These are phyloP conservation scores for Papilio polyxenes DNA, from an alignment of 1,140 invertebrate species.

Conservation along the genomic window DNA sequence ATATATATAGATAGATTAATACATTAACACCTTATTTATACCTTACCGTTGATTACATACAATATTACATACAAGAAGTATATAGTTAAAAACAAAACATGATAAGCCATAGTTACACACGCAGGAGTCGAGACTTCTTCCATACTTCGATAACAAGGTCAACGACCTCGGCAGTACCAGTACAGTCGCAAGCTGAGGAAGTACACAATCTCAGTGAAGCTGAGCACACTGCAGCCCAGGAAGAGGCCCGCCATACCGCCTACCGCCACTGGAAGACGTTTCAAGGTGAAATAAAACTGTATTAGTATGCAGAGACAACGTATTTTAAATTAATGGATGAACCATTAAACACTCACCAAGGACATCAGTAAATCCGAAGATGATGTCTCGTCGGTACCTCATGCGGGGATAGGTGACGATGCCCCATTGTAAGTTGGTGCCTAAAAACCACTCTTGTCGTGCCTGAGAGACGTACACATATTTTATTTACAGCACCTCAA, in stretches of 20 bases:
- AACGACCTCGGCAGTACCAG: constrained; percentile 70
- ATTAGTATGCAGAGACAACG: too few species aligned
- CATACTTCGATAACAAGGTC: not conserved
- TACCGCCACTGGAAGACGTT: constrained; percentile 82
- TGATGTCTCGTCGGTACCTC: constrained; percentile 84
- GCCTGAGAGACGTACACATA: constrained; percentile 52
- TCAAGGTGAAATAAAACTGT: not conserved
- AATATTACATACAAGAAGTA: too few species aligned
- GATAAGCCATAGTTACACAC: too few species aligned
- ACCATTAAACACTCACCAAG: constrained; percentile 76
- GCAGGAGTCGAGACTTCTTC: not conserved
- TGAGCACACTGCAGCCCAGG: constrained; percentile 85
- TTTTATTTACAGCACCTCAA: not conserved
- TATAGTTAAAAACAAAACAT: too few species aligned
- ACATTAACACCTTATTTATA: too few species aligned
- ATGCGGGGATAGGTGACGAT: constrained; percentile 85
- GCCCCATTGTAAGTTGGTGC: constrained; percentile 86
- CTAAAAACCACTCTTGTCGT: constrained; percentile 82
- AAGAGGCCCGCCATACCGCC: constrained; percentile 87
- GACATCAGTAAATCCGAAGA: constrained; percentile 86
- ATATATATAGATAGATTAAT: too few species aligned
- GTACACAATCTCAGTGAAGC: constrained; percentile 85
- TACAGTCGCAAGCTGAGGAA: constrained; percentile 83
- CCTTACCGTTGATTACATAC: too few species aligned
- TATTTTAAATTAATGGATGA: too few species aligned